Base-by-base conservation (phyloP, 2,797 vertebrate genomes). In the Salarias fasciatus region DNA sequence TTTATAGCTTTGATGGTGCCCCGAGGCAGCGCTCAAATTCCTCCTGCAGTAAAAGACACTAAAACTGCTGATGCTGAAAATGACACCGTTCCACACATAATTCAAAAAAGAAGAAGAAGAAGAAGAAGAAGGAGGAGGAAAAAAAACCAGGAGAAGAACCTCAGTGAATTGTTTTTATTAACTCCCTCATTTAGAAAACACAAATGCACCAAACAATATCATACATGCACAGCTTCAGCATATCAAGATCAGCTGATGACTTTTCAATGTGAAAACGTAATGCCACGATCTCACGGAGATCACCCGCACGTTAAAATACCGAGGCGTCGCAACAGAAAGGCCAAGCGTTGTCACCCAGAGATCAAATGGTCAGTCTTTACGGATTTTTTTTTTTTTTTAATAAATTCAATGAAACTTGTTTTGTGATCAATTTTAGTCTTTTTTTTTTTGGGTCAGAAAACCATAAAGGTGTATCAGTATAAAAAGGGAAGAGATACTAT, bases 211-310 rank as follows among this genome's bases (percentile, higher is more conserved):
- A 93, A 92, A 92, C 92, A 40, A 92, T 91, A 91, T 91, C 73
- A 76, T 90, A 92, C 93, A 94, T 94, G 93, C 93, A 93, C 89
- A 84, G 84, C 84, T 92, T 91, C 89, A 92, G 89, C 93, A 86
- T 92, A 89, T 87, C 91, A 89, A 91, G 93, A 92, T 93, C 91
- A 91, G 89, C 90, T 91, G 88, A 82, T 88, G 87, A 89, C 94
- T 94, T 98, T 98, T 96, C 96, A 98, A 97, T 96, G 94, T 98
- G 96, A 98, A 98, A 98, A 93, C 73, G 38, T 69, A 79, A 90
- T 87, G 88, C 85, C 86, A 86, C 82, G 79, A 97, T 97, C 95
- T 97, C 95, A 95, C 75, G 55, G 95, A 97, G 95, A 97, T 95
- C 93, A 92, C 73, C 62, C 18, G 74, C 73, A 88, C 83, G 81